Percentiles rank a stretch among this genome's conserved stretches.
phyloP scores from a whole-genome alignment of 2,113 vertebrate species.

The Bucco capensis region DNA sequence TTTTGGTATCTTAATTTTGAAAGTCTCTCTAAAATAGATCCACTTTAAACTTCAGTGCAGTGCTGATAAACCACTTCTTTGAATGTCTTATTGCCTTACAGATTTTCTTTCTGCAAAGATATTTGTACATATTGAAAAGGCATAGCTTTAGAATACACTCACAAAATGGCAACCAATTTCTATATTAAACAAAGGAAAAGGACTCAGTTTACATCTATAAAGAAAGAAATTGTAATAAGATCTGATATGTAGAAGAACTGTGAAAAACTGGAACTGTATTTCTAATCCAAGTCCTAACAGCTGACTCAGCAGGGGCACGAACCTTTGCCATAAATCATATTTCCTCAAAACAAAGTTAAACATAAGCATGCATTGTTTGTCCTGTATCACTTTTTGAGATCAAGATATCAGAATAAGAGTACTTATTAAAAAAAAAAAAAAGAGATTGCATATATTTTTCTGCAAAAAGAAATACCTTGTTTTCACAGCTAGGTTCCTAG shows the following conservation, averaged over 20 bases:
- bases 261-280: background rate
- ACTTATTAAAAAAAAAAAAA: background rate
- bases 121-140: background rate
- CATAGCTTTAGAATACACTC: background rate
- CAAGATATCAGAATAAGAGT: background rate
- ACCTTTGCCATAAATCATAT: background rate
- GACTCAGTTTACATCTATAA: background rate
- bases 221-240: background rate
- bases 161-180: background rate
- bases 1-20: constrained; percentile 16
- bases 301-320: fast-evolving
- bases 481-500: background rate
- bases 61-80: background rate
- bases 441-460: background rate
- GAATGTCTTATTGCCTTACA: background rate
- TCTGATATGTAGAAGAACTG: background rate
- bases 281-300: background rate
- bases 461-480: background rate
- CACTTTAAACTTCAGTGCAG: background rate
- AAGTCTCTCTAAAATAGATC: background rate
- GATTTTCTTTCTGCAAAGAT: background rate
- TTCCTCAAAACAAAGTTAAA: background rate
- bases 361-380: fast-evolving
- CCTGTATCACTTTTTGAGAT: background rate
- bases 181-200: background rate